Evolutionary conservation across 2,113 vertebrate genomes (phyloP).

Genomic region (Cacatua alba): DNA sequence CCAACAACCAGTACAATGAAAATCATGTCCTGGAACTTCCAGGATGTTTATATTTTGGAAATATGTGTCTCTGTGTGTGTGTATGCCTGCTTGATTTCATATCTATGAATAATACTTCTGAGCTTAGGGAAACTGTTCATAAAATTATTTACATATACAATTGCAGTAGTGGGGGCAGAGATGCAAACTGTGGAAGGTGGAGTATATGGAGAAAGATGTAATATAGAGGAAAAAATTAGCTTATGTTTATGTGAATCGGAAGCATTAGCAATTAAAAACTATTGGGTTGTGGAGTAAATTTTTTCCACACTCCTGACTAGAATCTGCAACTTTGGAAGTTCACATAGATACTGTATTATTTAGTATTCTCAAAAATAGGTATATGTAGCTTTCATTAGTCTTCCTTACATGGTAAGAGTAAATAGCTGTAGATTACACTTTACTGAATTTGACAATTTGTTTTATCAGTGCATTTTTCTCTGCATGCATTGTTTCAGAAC

Average conservation of each 20-base stretch:
- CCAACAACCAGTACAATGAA: not conserved
- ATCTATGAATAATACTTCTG: not conserved
- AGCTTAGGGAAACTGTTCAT: not conserved
- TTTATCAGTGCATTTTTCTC: not conserved
- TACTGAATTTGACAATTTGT: slow-evolving; percentile 14
- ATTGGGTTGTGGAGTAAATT: not conserved
- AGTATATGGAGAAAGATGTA: not conserved
- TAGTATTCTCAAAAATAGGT: not conserved
- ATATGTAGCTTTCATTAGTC: slow-evolving; percentile 6
- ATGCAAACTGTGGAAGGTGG: not conserved
- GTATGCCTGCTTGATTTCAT: not conserved
- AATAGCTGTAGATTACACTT: not conserved
- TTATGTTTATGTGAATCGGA: not conserved
- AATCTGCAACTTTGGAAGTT: not conserved
- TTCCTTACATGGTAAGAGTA: not conserved
- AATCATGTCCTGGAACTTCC: not conserved
- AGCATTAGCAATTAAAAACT: not conserved
- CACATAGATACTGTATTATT: not conserved
- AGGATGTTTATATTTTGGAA: not conserved
- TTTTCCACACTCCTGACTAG: not conserved
- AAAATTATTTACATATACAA: not conserved
- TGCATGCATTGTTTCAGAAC: not conserved
- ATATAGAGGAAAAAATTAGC: not conserved
- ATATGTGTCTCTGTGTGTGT: fast-evolving
- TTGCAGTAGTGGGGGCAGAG: not conserved